phyloP scores from a whole-genome alignment of 2,113 vertebrate species.

The Tympanuchus pallidicinctus region DNA sequence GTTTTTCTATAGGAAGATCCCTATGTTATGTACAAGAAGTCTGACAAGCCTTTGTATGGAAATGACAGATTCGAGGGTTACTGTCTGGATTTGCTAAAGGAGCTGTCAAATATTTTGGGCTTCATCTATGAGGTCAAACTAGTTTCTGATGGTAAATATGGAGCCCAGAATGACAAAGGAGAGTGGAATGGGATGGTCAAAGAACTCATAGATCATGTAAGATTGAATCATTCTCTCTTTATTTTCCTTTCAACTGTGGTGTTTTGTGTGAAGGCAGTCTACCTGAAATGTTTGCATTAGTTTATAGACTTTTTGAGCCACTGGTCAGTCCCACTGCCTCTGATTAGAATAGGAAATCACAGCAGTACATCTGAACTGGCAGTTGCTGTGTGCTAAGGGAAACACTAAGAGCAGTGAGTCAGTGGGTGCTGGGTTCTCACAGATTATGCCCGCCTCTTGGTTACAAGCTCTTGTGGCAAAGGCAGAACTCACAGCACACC shows the following conservation, averaged over 20 bases:
- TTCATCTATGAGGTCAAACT: slow-evolving; percentile 97
- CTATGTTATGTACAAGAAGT: slow-evolving; percentile 98
- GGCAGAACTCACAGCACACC: background rate
- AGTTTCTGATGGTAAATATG: slow-evolving; percentile 97
- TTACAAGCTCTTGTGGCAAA: background rate
- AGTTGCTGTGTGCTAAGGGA: background rate
- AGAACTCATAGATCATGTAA: slow-evolving; percentile 97
- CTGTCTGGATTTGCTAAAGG: slow-evolving; percentile 95
- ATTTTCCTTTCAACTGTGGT: background rate
- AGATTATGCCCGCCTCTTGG: background rate
- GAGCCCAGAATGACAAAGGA: slow-evolving; percentile 97
- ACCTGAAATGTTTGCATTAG: background rate
- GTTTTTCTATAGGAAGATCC: slow-evolving; percentile 89
- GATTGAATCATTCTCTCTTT: slow-evolving; percentile 54
- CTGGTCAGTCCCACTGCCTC: background rate
- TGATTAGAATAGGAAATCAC: background rate
- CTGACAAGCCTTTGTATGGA: slow-evolving; percentile 95
- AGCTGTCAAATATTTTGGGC: slow-evolving; percentile 95
- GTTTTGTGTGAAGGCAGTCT: background rate
- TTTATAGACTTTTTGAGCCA: background rate
- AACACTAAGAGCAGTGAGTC: accelerated
- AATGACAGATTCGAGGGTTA: slow-evolving; percentile 98
- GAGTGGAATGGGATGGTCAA: slow-evolving; percentile 99
- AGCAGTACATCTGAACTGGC: accelerated
- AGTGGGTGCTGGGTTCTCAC: background rate